phyloP scores from a whole-genome alignment of 1,140 invertebrate species.

The Leptestheria dahalacensis region DNA sequence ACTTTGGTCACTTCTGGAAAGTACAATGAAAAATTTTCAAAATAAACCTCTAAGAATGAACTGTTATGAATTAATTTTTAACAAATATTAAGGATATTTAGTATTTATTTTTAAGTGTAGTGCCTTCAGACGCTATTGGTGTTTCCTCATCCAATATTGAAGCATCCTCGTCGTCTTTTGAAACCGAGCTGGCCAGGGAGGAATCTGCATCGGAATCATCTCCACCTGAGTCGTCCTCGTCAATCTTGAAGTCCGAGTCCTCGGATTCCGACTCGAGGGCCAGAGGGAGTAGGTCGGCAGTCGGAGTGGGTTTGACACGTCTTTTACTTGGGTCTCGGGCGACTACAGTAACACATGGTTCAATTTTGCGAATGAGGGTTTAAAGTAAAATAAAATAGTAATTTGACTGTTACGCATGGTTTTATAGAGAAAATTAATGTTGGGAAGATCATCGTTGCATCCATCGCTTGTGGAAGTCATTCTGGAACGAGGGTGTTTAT shows the following conservation, averaged over 20 bases:
- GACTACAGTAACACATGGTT: too few relatives aligned
- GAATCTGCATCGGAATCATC: conserved; percentile 27
- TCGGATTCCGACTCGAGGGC: conserved; percentile 87
- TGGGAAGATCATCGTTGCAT: conserved; percentile 5
- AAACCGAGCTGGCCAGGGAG: too few relatives aligned
- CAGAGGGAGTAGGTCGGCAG: conserved; percentile 44
- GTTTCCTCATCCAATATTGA: too few relatives aligned
- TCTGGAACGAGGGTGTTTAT: not conserved
- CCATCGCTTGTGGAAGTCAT: too few relatives aligned
- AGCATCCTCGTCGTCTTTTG: too few relatives aligned
- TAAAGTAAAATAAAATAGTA: not conserved
- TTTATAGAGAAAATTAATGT: conserved; percentile 13
- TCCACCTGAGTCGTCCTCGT: conserved; percentile 33
- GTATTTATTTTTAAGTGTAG: too few relatives aligned
- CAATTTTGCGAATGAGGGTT: conserved; percentile 19
- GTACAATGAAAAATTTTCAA: too few relatives aligned
- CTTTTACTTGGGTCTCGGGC: conserved; percentile 69
- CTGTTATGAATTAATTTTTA: too few relatives aligned
- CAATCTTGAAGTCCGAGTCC: conserved; percentile 86
- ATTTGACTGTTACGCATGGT: conserved; percentile 7
- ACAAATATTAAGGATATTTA: too few relatives aligned
- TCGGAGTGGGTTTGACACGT: conserved; percentile 53
- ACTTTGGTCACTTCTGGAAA: too few relatives aligned
- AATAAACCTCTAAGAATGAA: too few relatives aligned
- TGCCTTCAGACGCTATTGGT: too few relatives aligned